Base-by-base conservation (phyloP, 1,140 invertebrate species). In the Cherax quadricarinatus region DNA sequence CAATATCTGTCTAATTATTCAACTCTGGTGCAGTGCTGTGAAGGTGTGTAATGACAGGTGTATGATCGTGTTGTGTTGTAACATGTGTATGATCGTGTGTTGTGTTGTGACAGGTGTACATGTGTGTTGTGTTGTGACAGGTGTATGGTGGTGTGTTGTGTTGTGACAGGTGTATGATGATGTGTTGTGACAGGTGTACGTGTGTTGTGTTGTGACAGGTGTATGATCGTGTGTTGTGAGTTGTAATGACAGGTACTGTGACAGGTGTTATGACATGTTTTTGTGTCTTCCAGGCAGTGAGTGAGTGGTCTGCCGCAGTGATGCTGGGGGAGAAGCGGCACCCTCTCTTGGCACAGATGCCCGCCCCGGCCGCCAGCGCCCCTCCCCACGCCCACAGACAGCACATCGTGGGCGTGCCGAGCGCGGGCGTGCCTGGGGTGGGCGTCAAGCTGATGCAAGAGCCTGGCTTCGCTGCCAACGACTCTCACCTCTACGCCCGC, bases 381-480 rank as follows among this genome's bases (percentile, higher is more conserved):
- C 82, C 89, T 21, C 18, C 89, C 89, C 57, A 81, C 90, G 78
- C 90, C 90, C 84, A 66, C 51, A 80, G 90, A 49, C 53, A 60
- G 30, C 90, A 91, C 80, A 70, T 90, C 81, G 90, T 91, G 84
- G 90, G 75, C 53, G 90, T 91, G 51, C 90, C 90, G 75, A 82
- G 83, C 41, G 90, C 62, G 73, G 90, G 90, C n/a, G 90, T 82
- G 53, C 90, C 90, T 57, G 90, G 90, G 70, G 90, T 91, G 84
- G 90, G 90, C 84, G 90, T 91, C 21, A 91, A 85, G 78, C 51
- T 91, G 30, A 91, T 91, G 90, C 90, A 91, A 21, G 90, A 91
- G 62, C 90, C 90, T 18, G 90, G 90, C 9, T 91, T 91, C 75
- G 90, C 90, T 84, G 90, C 90, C 85, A 75, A 91, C 78, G 90